Conservation (phyloP, 2,797 vertebrate species). For the Hafferia zeledoni region DNA sequence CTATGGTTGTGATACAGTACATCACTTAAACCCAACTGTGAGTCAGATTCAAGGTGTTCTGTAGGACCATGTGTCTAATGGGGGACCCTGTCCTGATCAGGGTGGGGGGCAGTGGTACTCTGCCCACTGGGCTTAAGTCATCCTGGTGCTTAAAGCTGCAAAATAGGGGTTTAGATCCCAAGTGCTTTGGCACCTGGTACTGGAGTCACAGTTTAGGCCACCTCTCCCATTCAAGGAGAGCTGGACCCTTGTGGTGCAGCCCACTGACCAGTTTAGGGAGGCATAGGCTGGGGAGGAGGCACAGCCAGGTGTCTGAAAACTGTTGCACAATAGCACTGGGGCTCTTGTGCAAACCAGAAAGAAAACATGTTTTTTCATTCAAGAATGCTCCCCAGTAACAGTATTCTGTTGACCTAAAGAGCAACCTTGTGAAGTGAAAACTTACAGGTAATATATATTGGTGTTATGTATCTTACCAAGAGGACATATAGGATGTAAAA, state of each 20-base stretch:
- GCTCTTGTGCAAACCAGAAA: not conserved
- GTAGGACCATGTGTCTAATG: not conserved
- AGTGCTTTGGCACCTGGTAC: not conserved
- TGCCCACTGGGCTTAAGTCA: accelerated
- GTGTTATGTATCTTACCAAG: not conserved
- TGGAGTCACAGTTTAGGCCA: not conserved
- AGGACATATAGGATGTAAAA: not conserved
- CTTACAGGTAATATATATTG: not conserved
- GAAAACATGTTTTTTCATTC: not conserved
- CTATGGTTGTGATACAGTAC: not conserved
- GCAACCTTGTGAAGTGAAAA: not conserved
- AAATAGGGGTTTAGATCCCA: not conserved
- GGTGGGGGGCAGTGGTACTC: accelerated
- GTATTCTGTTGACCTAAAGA: not conserved
- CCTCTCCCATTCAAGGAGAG: not conserved
- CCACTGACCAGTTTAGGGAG: not conserved
- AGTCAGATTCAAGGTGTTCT: not conserved
- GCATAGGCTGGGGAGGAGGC: not conserved
- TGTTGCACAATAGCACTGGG: not conserved
- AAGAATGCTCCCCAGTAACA: not conserved
- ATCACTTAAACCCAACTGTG: not conserved
- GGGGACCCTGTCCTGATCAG: not conserved
- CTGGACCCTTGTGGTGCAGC: not conserved
- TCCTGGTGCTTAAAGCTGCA: not conserved
- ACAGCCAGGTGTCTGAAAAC: not conserved